Evolutionary conservation across 2,888 invertebrate species (phyloP), one percentile per base, ranked within the genome.

Genomic region (Gymnosoma rotundatum): DNA sequence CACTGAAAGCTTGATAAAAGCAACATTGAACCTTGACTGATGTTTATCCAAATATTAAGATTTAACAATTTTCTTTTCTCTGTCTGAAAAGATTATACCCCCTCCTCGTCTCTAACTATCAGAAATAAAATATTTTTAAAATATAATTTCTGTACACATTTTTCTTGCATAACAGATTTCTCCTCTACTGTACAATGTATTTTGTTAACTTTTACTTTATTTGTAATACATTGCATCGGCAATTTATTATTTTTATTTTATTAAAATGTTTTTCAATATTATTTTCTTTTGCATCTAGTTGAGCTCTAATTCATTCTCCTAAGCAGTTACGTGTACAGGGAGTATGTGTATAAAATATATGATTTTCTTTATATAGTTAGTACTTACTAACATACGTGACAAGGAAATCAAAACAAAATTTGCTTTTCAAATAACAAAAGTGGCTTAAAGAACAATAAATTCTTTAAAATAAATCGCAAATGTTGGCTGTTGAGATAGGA

Each of bases 361-460:
- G 45, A 82, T 72, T 66, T 76, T 67, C 72, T 70, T 74, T 74
- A 74, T 83, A 64, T 25, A 78, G 69, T 78, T 67, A 78, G 61
- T 54, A 80, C 67, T 73, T 69, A 63, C 64, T 70, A 25, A 25
- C 73, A 50, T 83, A 83, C 83, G 83, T 83, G 83, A 83, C 78
- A 70, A 74, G 83, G 69, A 83, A 83, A 78, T 83, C 69, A 74
- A 83, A 83, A 64, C 21, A 78, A 60, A 60, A 66, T 82, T 66
- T 63, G 9, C n/a, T 75, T 50, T 50, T 38, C 1, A 50, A 52
- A n/a, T 58, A 60, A 20, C 7, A 2, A 52, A 42, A 8, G 25
- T 18, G n/a, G 3, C 45, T 58, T 10, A 21, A 38, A n/a, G 25
- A 69, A 58, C 18, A 45, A n/a, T 25, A 38, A 32, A 32, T 6